A percentile compares a stretch with the other conserved stretches of the same genome.
phyloP scores from a whole-genome alignment of 2,113 vertebrate genomes.

The Labrus mixtus region DNA sequence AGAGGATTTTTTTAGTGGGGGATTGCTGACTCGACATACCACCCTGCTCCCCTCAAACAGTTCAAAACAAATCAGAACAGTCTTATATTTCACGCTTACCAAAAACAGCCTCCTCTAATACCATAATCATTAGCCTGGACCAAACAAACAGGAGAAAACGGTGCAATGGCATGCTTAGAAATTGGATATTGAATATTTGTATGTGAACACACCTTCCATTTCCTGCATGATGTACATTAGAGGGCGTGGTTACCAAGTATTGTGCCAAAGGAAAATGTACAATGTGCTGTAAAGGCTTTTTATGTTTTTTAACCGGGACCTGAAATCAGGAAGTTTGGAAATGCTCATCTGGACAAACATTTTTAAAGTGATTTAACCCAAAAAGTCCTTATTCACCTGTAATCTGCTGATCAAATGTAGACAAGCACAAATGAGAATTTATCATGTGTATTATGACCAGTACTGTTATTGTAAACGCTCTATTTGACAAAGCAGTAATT shows the following conservation, averaged over 20 bases:
- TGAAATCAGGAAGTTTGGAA: conserved; percentile 5
- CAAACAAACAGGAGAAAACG: conserved; percentile 36
- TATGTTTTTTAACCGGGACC: conserved; percentile 20
- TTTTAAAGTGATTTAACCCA: conserved; percentile 10
- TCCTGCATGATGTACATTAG: conserved; percentile 71
- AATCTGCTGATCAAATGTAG: conserved; percentile 41
- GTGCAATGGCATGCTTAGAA: conserved; percentile 32
- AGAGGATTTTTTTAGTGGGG: neutral
- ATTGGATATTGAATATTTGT: conserved; percentile 27
- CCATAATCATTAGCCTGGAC: conserved; percentile 21
- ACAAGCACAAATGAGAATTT: conserved; percentile 73
- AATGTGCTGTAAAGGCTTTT: conserved; percentile 56
- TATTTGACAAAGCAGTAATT: conserved; percentile 53
- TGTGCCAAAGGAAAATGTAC: conserved; percentile 83
- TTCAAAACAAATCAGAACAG: neutral
- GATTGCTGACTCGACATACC: conserved; percentile 17
- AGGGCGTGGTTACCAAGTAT: conserved; percentile 63
- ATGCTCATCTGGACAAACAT: conserved; percentile 8
- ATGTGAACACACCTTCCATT: conserved; percentile 64
- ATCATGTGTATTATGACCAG: conserved; percentile 43
- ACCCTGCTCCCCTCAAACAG: conserved; percentile 2
- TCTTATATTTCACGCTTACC: neutral
- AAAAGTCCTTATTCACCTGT: conserved; percentile 8
- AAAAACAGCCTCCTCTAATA: conserved; percentile 20
- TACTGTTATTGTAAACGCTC: conserved; percentile 54